Evolutionary conservation across 2,888 invertebrate genomes (phyloP).

Genomic region (Patella ulyssiponensis): DNA sequence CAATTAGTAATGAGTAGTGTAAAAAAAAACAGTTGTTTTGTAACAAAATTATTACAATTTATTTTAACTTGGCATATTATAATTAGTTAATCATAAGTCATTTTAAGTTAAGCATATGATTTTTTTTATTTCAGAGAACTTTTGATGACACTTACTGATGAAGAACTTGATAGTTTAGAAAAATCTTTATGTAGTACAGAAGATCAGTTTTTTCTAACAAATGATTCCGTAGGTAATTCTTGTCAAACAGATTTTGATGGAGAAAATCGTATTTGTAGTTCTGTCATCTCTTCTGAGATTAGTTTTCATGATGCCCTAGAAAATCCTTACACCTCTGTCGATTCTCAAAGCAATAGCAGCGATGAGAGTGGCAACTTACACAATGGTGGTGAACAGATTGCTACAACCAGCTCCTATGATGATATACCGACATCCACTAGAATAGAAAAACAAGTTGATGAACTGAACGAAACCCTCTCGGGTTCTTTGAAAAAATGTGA

Average conservation of each 20-base stretch:
- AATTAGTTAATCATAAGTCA: no score
- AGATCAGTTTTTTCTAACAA: conserved; percentile 50
- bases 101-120: no score
- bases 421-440: not conserved
- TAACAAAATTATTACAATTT: no score
- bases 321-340: not conserved
- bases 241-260: conserved; percentile 20
- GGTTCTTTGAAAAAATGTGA: conserved; percentile 58
- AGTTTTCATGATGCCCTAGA: conserved; percentile 11
- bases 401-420: not conserved
- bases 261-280: not conserved
- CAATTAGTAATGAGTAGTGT: no score
- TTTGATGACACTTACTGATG: conserved; percentile 87
- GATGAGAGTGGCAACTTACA: no score
- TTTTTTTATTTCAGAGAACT: conserved; percentile 79
- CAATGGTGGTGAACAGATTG: not conserved
- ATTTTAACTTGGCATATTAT: no score
- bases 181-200: conserved; percentile 92
- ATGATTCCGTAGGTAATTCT: conserved; percentile 16
- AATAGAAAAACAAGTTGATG: conserved; percentile 1
- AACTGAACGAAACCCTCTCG: conserved; percentile 23
- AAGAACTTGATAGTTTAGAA: conserved; percentile 89
- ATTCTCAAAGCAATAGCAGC: not conserved
- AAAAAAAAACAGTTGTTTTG: no score
- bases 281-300: not conserved